Base-by-base conservation (phyloP, 2,797 vertebrate species). In the Mormyrops boulengeri region DNA sequence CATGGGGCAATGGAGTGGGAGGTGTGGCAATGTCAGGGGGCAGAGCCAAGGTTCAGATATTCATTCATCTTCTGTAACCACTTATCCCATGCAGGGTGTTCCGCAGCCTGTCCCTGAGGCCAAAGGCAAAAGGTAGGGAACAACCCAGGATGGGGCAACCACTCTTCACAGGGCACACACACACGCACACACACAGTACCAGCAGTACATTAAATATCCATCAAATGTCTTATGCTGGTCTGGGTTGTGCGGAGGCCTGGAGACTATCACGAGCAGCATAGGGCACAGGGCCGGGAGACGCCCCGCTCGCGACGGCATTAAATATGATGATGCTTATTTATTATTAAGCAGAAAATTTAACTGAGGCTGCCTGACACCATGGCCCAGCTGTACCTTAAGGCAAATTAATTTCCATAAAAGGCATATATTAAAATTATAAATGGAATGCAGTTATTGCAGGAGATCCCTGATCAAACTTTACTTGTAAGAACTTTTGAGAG, bases 261-360 rank as follows among this genome's bases (percentile, higher is more conserved):
- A 80, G 38, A 19, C 6, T 5, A 1, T n/a, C 19, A 4, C n/a
- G 19, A n/a, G 38, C 17, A 9, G 41, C 34, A 44, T 1, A 80
- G 73, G 38, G 38, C 73, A 44, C 14, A 7, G 41, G 38, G 6
- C 38, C 14, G 5, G 4, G 38, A 44, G 8, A 19, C 34, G 0
- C 14, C 73, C 4, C 19, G 7, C 34, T 19, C 73, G 0, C 2
- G 17, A 34, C 2, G 12, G 9, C 44, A 69, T 88, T 49, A 73
- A 73, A 88, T 26, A 50, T 73, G 44, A 88, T 41, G n/a, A n/a
- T 73, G 60, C 50, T 77, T 84, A 90, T 92, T 90, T 88, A 85
- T 91, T 91, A 91, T 88, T 90, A 89, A 90, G 26, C 26, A 30
- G 41, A 49, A 22, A 50, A 34, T 55, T 90, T 91, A 89, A 92